Base-by-base conservation (phyloP, 2,888 invertebrate genomes). In the Prosapia bicincta region DNA sequence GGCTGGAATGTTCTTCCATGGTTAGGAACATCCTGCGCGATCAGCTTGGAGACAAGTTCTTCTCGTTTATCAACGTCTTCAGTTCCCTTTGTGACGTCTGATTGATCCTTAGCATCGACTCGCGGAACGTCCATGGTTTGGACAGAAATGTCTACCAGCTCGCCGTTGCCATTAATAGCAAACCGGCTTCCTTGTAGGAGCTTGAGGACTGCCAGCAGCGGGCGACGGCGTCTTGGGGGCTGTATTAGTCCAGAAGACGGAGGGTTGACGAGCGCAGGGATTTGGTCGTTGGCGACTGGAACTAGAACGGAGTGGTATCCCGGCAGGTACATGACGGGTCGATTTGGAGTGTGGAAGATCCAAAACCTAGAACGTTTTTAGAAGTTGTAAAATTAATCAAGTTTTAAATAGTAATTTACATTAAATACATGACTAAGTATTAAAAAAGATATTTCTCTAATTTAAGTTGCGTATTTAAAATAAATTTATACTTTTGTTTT, bases 241-340 rank as follows among this genome's bases (percentile, higher is more conserved):
- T 74, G 73, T 7, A 28, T 15, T n/a, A 74, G 54, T n/a, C 66
- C 20, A 26, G 26, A 71, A 13, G 2, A 38, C 13, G 38, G 38
- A 13, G 38, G 38, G 66, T 20, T 69, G 28, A 9, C 43, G 32
- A 66, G 65, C 66, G 20, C 26, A 26, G n/a, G 5, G 25, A 66
- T 69, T 71, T 66, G 69, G 20, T 30, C 70, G 38, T 20, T 20
- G 67, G 77, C 78, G 1, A 76, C 78, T 10, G 80, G 80, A 5
- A 79, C 78, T 24, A 79, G 75, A 66, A 79, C 74, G 7, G 78
- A 78, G 68, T 79, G 76, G 77, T 79, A 79, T 65, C 78, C 78
- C 0, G 80, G 80, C 25, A 79, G 67, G 74, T 79, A 80, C 78
- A 80, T 75, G 28, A 80, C 69, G 65, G 79, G 80, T 80, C 90